Percentiles rank a stretch among this genome's conserved stretches.
Evolutionary conservation across 2,797 vertebrate genomes (phyloP).

Genomic region (Sphenodon punctatus): DNA sequence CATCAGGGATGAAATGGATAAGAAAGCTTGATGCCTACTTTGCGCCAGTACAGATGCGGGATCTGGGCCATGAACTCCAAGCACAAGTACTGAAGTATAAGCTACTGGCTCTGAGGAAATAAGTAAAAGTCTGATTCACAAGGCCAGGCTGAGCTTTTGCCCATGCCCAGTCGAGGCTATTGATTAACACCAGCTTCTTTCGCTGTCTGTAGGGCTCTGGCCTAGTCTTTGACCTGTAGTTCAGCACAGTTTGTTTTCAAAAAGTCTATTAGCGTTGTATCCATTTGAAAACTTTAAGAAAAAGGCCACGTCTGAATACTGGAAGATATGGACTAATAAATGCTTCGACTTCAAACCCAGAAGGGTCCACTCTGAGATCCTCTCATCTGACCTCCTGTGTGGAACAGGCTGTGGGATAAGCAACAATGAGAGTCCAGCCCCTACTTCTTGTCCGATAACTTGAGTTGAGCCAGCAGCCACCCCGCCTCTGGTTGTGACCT

Average conservation of each 20-base stretch:
- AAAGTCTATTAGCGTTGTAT: not conserved
- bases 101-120: not conserved
- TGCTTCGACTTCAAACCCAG: not conserved
- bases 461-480: not conserved
- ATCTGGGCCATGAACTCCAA: no score
- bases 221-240: conserved; percentile 3
- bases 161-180: not conserved
- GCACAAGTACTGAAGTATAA: not conserved
- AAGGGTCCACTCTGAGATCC: not conserved
- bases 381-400: not conserved
- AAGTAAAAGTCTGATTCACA: not conserved
- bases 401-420: not conserved
- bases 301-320: not conserved
- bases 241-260: not conserved
- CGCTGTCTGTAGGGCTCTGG: not conserved
- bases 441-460: not conserved
- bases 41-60: no score
- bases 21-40: no score
- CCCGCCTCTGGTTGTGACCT: not conserved
- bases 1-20: no score
- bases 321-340: conserved; percentile 10
- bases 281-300: conserved; percentile 6
- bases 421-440: not conserved
- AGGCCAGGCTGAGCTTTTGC: not conserved
- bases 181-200: not conserved